A percentile compares a stretch with the other conserved stretches of the same genome.
Evolutionary conservation across 2,888 invertebrate genomes (phyloP).

Genomic region (Drosophila fulvimacula): DNA sequence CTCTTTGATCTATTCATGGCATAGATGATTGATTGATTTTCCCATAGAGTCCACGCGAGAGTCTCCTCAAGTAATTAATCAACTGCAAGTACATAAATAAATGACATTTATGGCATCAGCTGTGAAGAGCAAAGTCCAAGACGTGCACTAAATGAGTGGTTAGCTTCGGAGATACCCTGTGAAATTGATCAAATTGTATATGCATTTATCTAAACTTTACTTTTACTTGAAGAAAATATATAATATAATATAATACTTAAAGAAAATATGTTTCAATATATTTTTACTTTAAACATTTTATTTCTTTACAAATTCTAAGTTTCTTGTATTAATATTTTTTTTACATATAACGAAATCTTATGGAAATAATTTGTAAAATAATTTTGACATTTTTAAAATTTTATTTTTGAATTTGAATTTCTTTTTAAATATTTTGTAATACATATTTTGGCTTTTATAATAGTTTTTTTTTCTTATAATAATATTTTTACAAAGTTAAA

Average conservation of each 20-base stretch:
- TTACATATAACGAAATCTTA: no score
- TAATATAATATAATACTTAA: no score
- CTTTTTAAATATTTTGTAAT: background rate
- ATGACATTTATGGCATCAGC: conserved; percentile 64
- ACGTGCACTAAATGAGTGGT: conserved; percentile 5
- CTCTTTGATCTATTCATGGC: conserved; percentile 69
- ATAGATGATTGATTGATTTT: conserved; percentile 67
- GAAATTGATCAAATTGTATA: background rate
- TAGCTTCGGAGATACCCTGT: conserved; percentile 5
- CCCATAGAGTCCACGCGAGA: conserved; percentile 14
- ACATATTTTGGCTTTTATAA: no score
- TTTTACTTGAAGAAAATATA: no score
- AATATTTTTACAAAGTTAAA: no score
- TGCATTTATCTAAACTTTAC: background rate
- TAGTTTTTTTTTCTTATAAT: background rate
- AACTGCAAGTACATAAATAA: conserved; percentile 56
- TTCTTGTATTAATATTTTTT: no score
- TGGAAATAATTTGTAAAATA: no score
- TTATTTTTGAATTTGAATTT: background rate
- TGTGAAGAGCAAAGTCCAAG: conserved; percentile 12
- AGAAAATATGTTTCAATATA: no score
- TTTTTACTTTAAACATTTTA: no score
- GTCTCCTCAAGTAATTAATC: conserved; percentile 61
- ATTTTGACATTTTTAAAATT: no score
- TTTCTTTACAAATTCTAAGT: no score